Conservation (phyloP, 1,140 invertebrate species). For the Linepithema humile region DNA sequence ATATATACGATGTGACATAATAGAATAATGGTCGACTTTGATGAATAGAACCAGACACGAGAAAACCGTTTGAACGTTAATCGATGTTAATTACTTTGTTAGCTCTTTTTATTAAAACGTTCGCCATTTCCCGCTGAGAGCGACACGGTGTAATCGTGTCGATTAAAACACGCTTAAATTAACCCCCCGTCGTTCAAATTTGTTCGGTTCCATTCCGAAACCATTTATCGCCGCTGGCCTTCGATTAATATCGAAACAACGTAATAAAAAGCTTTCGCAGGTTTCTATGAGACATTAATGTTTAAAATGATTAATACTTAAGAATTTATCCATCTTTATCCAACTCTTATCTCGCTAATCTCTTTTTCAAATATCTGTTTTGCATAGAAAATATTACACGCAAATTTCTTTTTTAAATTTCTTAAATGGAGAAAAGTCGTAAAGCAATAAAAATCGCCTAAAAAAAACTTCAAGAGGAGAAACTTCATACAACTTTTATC, state of each 20-base stretch:
- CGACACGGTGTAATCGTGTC: conserved; percentile 31
- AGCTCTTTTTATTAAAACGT: conserved; percentile 33
- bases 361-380: not conserved
- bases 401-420: conserved; percentile 1
- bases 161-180: conserved; percentile 52
- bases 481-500: not conserved
- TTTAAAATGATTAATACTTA: conserved; percentile 19
- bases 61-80: conserved; percentile 46
- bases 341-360: not conserved
- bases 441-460: not conserved
- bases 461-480: not conserved
- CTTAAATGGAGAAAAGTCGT: not conserved
- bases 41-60: conserved; percentile 7
- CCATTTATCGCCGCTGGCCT: conserved; percentile 38
- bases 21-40: conserved; percentile 17
- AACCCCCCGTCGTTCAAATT: conserved; percentile 44
- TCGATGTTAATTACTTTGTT: conserved; percentile 54
- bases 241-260: conserved; percentile 44
- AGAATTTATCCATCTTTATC: not conserved
- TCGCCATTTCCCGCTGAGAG: conserved; percentile 43
- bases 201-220: conserved; percentile 42
- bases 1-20: conserved; percentile 28
- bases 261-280: conserved; percentile 3
- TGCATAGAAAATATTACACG: not conserved
- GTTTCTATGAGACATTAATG: not conserved